A percentile compares a stretch with the other conserved stretches of the same genome.
These are phyloP conservation scores for Lasius fuliginosus DNA, from an alignment of 2,888 invertebrate genomes.

Conservation along the genomic window DNA sequence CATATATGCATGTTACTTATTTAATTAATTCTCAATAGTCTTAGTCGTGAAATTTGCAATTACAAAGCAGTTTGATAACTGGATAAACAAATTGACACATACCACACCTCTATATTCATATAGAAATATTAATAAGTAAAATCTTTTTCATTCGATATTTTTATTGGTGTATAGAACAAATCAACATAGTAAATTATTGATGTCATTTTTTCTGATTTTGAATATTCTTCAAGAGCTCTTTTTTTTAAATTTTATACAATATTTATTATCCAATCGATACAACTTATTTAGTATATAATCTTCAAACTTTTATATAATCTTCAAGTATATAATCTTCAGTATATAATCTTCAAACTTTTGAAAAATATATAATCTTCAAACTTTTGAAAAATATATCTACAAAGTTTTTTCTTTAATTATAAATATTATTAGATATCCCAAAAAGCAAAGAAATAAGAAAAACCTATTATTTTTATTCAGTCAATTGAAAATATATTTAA, in stretches of 20 bases:
- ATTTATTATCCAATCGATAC: neutral
- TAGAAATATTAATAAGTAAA: neutral
- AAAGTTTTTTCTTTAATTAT: neutral
- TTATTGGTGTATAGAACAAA: neutral
- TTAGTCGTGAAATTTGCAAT: constrained; percentile 16
- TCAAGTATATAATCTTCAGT: too few relatives aligned
- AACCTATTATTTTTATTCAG: neutral
- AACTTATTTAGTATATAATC: neutral
- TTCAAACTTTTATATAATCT: neutral
- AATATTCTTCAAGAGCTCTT: neutral
- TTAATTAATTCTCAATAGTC: constrained; percentile 52
- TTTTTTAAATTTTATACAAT: neutral
- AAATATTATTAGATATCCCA: constrained; percentile 23
- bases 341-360: too few relatives aligned
- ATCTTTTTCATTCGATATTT: neutral
- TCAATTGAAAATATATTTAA: constrained; percentile 1
- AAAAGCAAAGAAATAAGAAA: neutral
- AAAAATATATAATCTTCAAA: neutral
- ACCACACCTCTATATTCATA: neutral
- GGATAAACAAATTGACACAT: neutral
- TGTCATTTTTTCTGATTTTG: neutral
- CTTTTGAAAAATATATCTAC: neutral
- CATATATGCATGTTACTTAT: neutral
- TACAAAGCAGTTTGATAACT: neutral
- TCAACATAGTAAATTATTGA: neutral